These are phyloP conservation scores for Phalacrocorax aristotelis DNA, from an alignment of 2,113 vertebrate genomes.

Conservation along the genomic window DNA sequence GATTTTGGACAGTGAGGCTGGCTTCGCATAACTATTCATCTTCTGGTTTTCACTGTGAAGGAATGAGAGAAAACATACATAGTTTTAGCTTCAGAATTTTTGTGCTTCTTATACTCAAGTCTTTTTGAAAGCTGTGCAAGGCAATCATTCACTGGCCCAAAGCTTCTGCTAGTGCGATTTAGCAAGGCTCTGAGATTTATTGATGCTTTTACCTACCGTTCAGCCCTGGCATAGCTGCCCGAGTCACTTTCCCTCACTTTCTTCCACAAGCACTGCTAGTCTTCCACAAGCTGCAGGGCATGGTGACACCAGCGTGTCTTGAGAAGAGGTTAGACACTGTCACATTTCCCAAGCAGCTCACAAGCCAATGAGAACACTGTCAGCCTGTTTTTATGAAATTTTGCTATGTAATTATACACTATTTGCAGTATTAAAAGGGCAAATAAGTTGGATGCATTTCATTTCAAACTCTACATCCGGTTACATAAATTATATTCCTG, in stretches of 20 bases:
- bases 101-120: background rate
- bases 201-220: background rate
- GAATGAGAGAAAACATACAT: background rate
- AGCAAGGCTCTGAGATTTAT: background rate
- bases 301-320: background rate
- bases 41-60: background rate
- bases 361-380: background rate
- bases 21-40: background rate
- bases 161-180: rapidly evolving
- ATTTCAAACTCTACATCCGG: background rate
- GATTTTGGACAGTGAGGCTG: background rate
- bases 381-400: background rate
- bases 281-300: background rate
- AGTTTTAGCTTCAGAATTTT: background rate
- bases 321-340: background rate
- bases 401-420: background rate
- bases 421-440: background rate
- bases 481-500: background rate
- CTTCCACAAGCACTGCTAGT: background rate
- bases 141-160: background rate
- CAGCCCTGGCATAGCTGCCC: background rate
- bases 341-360: background rate
- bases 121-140: background rate
- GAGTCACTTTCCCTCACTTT: background rate
- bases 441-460: background rate